Conservation (phyloP, 2,888 invertebrate species). For the Pyrocoelia pectoralis region DNA sequence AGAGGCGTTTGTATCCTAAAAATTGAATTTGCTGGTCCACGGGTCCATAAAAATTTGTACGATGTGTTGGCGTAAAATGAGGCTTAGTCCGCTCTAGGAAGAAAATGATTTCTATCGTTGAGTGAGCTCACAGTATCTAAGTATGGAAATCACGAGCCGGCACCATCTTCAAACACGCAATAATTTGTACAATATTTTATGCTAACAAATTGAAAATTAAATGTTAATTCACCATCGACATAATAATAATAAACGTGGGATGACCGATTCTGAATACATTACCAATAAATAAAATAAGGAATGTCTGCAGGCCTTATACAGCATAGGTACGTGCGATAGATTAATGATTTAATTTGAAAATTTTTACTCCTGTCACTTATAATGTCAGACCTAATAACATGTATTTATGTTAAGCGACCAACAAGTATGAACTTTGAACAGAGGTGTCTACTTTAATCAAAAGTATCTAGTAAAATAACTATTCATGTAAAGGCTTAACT, state of each 20-base stretch:
- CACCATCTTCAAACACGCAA: neutral
- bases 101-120: too few relatives aligned
- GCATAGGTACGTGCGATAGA: conserved; percentile 4
- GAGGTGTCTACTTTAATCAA: conserved; percentile 17
- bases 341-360: conserved; percentile 22
- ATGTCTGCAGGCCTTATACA: neutral
- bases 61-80: too few relatives aligned
- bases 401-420: conserved; percentile 17
- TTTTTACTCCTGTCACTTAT: conserved; percentile 21
- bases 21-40: too few relatives aligned
- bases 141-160: too few relatives aligned
- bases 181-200: neutral
- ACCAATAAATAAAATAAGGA: conserved; percentile 1
- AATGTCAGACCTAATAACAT: conserved; percentile 21
- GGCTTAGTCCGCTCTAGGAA: too few relatives aligned
- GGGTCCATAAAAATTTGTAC: too few relatives aligned
- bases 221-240: neutral
- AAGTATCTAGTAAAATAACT: conserved; percentile 11
- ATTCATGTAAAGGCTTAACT: neutral
- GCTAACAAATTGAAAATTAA: neutral
- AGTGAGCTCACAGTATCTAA: too few relatives aligned
- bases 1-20: too few relatives aligned
- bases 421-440: conserved; percentile 22
- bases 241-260: conserved; percentile 7
- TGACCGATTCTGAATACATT: conserved; percentile 9